Percentiles rank a stretch among this genome's conserved stretches.
phyloP scores from a whole-genome alignment of 1,140 invertebrate species.

The Hydropsyche tenuis region DNA sequence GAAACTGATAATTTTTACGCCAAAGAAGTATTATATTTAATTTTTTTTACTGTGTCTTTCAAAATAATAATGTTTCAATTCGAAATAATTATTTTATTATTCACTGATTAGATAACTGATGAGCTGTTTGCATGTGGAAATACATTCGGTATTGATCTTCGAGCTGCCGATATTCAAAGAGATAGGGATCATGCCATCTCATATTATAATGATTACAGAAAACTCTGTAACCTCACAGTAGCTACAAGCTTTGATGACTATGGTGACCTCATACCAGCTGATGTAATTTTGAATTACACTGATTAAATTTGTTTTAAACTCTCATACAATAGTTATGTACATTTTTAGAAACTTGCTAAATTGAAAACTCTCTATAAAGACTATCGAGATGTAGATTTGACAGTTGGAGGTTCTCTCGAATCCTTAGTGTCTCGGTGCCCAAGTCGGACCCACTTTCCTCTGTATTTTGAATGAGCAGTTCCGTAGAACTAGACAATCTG shows the following conservation, averaged over 20 bases:
- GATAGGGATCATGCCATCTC: constrained; percentile 75
- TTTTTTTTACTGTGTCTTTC: background rate
- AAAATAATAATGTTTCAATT: too few relatives aligned
- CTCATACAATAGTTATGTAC: background rate
- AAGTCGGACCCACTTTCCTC: constrained; percentile 79
- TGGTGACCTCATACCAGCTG: constrained; percentile 56
- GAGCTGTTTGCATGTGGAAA: constrained; percentile 63
- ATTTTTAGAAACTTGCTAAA: constrained; percentile 58
- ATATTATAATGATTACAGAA: constrained; percentile 63
- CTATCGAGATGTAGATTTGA: constrained; percentile 80
- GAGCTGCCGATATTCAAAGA: constrained; percentile 73
- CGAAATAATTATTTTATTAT: too few relatives aligned
- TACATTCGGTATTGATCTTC: constrained; percentile 69
- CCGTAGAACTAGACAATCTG: constrained; percentile 68
- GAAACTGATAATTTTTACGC: constrained; percentile 66
- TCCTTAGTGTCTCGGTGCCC: constrained; percentile 64
- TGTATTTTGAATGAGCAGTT: constrained; percentile 82
- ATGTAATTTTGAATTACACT: constrained; percentile 52
- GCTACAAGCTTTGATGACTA: constrained; percentile 71
- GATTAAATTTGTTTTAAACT: background rate
- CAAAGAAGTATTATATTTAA: constrained; percentile 61
- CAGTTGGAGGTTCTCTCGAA: constrained; percentile 77
- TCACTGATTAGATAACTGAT: constrained; percentile 67
- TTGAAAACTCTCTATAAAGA: constrained; percentile 64
- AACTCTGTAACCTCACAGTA: constrained; percentile 65